A percentile compares a stretch with the other conserved stretches of the same genome.
These are phyloP conservation scores for Acanthococcus lagerstroemiae DNA, from an alignment of 2,888 invertebrate genomes.

Conservation along the genomic window DNA sequence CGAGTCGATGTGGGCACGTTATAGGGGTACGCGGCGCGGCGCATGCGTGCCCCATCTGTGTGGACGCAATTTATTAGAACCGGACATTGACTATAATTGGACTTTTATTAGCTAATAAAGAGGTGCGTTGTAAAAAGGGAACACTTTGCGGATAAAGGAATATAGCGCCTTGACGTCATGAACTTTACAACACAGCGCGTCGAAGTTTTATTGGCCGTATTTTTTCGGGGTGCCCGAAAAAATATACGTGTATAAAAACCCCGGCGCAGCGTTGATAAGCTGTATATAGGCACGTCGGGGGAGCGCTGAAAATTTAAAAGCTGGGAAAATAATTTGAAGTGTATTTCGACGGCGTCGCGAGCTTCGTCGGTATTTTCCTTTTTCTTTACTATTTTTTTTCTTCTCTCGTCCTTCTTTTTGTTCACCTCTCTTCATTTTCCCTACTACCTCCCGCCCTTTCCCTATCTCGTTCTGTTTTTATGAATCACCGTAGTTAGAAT, in stretches of 20 bases:
- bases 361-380: too few relatives aligned
- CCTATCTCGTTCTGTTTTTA: too few relatives aligned
- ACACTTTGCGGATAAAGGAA: slow-evolving; percentile 11
- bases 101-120: slow-evolving; percentile 27
- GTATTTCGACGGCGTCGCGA: background rate
- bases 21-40: too few relatives aligned
- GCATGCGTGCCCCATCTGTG: background rate
- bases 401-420: too few relatives aligned
- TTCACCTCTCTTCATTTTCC: too few relatives aligned
- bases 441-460: too few relatives aligned
- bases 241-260: background rate
- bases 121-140: slow-evolving; percentile 9
- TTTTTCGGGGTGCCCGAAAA: background rate
- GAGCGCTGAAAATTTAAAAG: background rate
- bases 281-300: background rate
- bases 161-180: background rate
- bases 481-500: too few relatives aligned
- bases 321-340: background rate
- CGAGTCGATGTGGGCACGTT: too few relatives aligned
- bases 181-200: background rate
- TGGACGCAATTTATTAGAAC: slow-evolving; percentile 20
- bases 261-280: background rate
- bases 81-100: slow-evolving; percentile 26
- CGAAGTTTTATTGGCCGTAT: background rate
- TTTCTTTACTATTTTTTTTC: too few relatives aligned